Percentiles rank a stretch among this genome's conserved stretches.
phyloP scores from a whole-genome alignment of 1,140 invertebrate genomes.

The Drosophila truncata region DNA sequence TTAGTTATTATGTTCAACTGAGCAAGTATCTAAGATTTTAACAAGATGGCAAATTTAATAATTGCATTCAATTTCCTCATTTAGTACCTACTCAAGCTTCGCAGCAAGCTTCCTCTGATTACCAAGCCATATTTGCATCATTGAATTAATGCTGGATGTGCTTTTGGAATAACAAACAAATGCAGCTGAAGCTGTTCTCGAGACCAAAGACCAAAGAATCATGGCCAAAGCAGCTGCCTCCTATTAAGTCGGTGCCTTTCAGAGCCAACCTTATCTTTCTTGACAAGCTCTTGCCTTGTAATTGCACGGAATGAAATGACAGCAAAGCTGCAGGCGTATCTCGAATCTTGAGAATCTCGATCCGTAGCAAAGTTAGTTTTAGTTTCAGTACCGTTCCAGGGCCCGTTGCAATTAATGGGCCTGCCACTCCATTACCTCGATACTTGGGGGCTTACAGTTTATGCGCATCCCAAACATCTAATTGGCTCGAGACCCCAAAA shows the following conservation, averaged over 20 bases:
- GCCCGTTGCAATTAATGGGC: conserved; percentile 76
- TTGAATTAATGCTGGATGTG: background rate
- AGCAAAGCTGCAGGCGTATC: conserved; percentile 3
- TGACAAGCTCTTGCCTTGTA: conserved; percentile 32
- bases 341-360: background rate
- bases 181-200: background rate
- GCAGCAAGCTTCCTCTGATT: background rate
- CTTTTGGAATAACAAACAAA: conserved; percentile 13
- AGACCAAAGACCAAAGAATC: background rate
- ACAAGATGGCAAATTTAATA: background rate
- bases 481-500: conserved; percentile 24
- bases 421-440: conserved; percentile 22
- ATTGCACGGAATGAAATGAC: conserved; percentile 32
- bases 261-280: conserved; percentile 15
- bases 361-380: conserved; percentile 9
- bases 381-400: conserved; percentile 63
- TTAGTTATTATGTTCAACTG: background rate
- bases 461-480: conserved; percentile 41
- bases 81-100: background rate
- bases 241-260: conserved; percentile 4
- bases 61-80: background rate
- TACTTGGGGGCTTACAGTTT: conserved; percentile 31
- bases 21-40: background rate
- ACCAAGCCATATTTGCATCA: background rate
- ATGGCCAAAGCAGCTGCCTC: conserved; percentile 1